phyloP scores from a whole-genome alignment of 2,113 vertebrate genomes.

The Pangasianodon gigas region DNA sequence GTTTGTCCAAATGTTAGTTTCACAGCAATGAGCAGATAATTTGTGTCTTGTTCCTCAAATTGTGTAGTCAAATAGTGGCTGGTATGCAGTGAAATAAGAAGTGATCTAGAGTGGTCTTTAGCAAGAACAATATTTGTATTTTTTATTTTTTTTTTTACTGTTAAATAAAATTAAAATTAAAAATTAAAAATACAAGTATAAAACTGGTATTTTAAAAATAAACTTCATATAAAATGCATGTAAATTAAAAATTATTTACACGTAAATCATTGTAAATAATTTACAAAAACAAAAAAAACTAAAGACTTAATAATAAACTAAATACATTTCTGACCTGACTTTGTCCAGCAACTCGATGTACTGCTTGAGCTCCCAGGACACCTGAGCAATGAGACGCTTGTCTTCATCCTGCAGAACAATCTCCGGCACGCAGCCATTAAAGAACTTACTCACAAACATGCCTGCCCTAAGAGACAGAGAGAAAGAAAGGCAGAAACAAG shows the following conservation, averaged over 20 bases:
- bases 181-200: not conserved
- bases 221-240: not conserved
- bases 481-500: constrained; percentile 15
- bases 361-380: constrained; percentile 83
- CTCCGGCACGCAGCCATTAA: constrained; percentile 80
- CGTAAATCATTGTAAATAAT: not conserved
- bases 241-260: not conserved
- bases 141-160: not conserved
- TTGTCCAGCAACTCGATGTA: constrained; percentile 87
- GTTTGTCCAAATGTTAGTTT: not conserved
- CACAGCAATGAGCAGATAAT: not conserved
- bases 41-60: not conserved
- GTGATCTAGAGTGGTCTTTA: not conserved
- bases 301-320: no score
- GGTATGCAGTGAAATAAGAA: not conserved
- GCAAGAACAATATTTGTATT: not conserved
- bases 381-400: constrained; percentile 80
- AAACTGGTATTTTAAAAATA: not conserved
- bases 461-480: constrained; percentile 77
- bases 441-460: constrained; percentile 94
- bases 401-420: constrained; percentile 86
- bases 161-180: no score
- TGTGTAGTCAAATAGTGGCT: not conserved
- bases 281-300: not conserved
- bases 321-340: constrained; percentile 75